Evolutionary conservation across 2,797 vertebrate species (phyloP).

Genomic region (Megalops cyprinoides): DNA sequence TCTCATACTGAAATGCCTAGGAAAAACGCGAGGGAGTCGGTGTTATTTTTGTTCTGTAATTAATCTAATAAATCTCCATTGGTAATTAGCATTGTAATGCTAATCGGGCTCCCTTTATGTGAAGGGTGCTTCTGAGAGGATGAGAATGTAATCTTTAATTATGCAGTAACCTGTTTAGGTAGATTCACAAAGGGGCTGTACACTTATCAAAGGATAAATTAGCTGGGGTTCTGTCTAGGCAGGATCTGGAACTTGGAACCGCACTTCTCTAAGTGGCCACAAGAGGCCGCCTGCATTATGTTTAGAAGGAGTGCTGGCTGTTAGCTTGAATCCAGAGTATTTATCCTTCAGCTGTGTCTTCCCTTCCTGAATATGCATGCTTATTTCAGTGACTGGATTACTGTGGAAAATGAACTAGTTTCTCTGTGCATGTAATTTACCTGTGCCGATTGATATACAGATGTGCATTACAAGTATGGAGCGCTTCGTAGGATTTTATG

Average conservation of each 20-base stretch:
- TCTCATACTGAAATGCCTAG: constrained; percentile 39
- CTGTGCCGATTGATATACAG: not conserved
- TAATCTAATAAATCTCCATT: constrained; percentile 65
- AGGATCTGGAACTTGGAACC: constrained; percentile 5
- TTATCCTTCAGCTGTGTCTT: not conserved
- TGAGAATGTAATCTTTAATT: constrained; percentile 70
- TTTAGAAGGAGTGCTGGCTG: not conserved
- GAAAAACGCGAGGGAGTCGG: constrained; percentile 23
- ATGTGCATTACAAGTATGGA: not conserved
- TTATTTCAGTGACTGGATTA: not conserved
- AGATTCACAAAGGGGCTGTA: constrained; percentile 63
- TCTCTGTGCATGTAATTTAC: constrained; percentile 1
- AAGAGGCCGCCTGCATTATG: not conserved
- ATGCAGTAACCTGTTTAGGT: constrained; percentile 65
- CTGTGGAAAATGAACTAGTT: not conserved
- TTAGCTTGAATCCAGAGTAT: too few relatives aligned
- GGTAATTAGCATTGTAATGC: constrained; percentile 52
- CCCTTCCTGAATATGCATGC: not conserved
- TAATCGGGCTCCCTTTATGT: constrained; percentile 55
- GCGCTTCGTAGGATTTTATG: too few relatives aligned
- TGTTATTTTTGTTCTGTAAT: constrained; percentile 53
- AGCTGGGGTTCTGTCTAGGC: constrained; percentile 35
- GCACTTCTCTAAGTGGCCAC: not conserved
- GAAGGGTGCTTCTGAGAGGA: constrained; percentile 51
- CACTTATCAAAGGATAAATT: constrained; percentile 60